A percentile compares a stretch with the other conserved stretches of the same genome.
These are phyloP conservation scores for Silurus asotus DNA, from an alignment of 2,113 vertebrate genomes.

Conservation along the genomic window DNA sequence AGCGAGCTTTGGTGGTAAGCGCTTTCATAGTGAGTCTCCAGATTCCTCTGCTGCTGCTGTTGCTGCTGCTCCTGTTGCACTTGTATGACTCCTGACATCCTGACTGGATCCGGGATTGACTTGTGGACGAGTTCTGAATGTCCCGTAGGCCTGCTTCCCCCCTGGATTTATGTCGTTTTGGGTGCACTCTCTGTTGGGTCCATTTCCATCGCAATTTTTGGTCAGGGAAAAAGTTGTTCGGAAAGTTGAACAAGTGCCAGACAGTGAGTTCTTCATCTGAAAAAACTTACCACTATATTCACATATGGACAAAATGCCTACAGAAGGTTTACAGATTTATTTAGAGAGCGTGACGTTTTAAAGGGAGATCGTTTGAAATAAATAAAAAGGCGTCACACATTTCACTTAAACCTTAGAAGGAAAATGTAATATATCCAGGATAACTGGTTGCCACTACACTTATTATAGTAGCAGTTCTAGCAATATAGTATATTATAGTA, in stretches of 20 bases:
- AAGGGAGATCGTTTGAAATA: not conserved
- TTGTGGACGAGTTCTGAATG: conserved; percentile 59
- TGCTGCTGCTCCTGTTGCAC: conserved; percentile 73
- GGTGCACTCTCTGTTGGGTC: conserved; percentile 58
- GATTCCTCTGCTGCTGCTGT: conserved; percentile 67
- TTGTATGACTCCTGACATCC: conserved; percentile 81
- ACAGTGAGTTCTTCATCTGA: too few species aligned
- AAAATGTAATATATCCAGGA: not conserved
- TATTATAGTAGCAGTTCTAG: not conserved
- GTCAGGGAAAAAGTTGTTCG: not conserved
- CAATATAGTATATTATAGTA: not conserved
- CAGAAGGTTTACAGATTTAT: not conserved
- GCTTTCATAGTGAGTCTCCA: conserved; percentile 81
- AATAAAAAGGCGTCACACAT: not conserved
- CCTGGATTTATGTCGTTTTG: conserved; percentile 30
- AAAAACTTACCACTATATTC: not conserved
- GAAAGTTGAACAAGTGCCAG: not conserved
- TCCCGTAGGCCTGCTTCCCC: conserved; percentile 44
- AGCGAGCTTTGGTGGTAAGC: conserved; percentile 77
- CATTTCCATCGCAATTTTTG: conserved; percentile 10
- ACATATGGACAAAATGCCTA: not conserved
- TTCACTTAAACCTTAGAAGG: not conserved
- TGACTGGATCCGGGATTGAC: conserved; percentile 57
- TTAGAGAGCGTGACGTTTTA: not conserved
- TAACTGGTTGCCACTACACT: not conserved